A percentile compares a stretch with the other conserved stretches of the same genome.
phyloP scores from a whole-genome alignment of 2,113 vertebrate species.

The Otis tarda region DNA sequence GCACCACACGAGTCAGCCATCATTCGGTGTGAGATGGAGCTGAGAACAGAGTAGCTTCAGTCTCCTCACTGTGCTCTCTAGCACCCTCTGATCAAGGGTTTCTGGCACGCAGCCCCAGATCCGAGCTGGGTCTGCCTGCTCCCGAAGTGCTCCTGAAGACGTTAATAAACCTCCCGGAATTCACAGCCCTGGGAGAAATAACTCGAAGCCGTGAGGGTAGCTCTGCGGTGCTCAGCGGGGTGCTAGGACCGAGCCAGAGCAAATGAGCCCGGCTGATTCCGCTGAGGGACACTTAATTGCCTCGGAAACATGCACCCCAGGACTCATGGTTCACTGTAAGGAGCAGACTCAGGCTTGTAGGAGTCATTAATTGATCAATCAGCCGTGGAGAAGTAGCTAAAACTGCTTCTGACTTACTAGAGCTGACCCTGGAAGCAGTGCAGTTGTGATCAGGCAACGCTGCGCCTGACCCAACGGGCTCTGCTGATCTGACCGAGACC shows the following conservation, averaged over 20 bases:
- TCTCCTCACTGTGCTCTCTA: not conserved
- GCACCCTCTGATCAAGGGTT: constrained; percentile 1
- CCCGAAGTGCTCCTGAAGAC: not conserved
- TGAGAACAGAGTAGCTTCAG: not conserved
- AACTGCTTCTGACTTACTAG: not conserved
- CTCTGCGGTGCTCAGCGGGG: not conserved
- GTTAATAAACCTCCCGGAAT: constrained; percentile 54
- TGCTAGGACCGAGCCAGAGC: not conserved
- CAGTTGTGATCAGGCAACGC: not conserved
- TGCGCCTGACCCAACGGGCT: not conserved
- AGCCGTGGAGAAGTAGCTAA: not conserved
- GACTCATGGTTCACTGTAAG: not conserved
- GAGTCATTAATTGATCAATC: constrained; percentile 49
- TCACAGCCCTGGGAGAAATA: not conserved
- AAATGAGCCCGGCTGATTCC: constrained; percentile 15
- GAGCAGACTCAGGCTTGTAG: constrained; percentile 22
- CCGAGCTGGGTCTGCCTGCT: not conserved
- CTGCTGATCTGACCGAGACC: not conserved
- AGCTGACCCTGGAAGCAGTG: constrained; percentile 13
- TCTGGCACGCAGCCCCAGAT: not conserved
- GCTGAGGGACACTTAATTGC: constrained; percentile 44
- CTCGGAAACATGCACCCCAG: constrained; percentile 17
- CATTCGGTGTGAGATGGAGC: not conserved
- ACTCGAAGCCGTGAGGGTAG: not conserved
- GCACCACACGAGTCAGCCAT: not conserved